phyloP scores from a whole-genome alignment of 2,113 vertebrate species.

The Sceloporus undulatus region DNA sequence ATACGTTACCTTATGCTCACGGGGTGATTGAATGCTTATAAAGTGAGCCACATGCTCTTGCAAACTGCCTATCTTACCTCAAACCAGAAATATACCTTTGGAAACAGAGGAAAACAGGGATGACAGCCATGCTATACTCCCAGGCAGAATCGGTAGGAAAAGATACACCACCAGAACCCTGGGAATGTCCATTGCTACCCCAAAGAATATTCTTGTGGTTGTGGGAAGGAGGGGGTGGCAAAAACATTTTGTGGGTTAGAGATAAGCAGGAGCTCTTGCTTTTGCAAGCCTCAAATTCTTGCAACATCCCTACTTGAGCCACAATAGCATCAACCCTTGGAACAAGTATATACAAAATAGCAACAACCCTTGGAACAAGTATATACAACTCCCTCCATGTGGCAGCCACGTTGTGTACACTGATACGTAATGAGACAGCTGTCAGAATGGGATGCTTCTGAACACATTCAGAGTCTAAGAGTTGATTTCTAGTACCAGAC shows the following conservation, averaged over 20 bases:
- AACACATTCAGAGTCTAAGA: background rate
- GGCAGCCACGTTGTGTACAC: background rate
- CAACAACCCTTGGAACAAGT: background rate
- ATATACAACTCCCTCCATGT: background rate
- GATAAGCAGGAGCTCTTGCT: background rate
- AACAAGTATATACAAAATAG: background rate
- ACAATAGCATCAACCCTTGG: background rate
- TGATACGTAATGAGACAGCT: background rate
- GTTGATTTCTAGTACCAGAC: conserved; percentile 2
- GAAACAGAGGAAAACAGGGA: background rate
- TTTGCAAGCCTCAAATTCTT: background rate
- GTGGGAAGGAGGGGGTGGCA: background rate
- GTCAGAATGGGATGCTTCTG: background rate
- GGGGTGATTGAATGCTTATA: too few relatives aligned
- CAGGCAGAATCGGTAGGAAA: background rate
- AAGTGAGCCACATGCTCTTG: too few relatives aligned
- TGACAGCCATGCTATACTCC: background rate
- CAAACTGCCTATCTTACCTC: too few relatives aligned
- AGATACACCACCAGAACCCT: background rate
- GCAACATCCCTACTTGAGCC: background rate
- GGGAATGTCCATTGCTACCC: background rate
- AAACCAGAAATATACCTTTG: background rate
- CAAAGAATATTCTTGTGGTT: too few relatives aligned
- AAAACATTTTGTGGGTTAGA: background rate
- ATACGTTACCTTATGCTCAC: too few relatives aligned